A percentile compares a stretch with the other conserved stretches of the same genome.
phyloP scores from a whole-genome alignment of 2,113 vertebrate species.

The Diglossa brunneiventris region DNA sequence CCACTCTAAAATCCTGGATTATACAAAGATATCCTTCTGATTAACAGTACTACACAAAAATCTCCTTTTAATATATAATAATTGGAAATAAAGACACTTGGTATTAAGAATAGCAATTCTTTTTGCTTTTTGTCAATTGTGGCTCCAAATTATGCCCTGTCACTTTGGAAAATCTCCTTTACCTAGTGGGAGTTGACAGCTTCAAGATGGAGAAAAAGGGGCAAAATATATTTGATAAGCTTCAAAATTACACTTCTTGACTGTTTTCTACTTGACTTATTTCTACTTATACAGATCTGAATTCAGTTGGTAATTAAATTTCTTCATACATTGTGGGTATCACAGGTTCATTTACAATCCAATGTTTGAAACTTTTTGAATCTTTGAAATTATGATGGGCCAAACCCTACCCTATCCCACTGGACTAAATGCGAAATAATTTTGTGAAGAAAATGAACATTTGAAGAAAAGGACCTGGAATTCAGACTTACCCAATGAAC shows the following conservation, averaged over 20 bases:
- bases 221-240: background rate
- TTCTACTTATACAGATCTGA: background rate
- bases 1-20: background rate
- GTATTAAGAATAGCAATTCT: background rate
- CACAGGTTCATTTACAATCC: background rate
- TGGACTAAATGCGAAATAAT: background rate
- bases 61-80: background rate
- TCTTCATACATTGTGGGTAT: background rate
- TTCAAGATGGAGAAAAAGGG: background rate
- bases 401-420: background rate
- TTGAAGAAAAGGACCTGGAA: background rate
- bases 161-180: background rate
- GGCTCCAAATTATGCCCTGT: background rate
- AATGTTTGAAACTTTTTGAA: background rate
- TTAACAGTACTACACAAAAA: background rate
- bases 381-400: background rate
- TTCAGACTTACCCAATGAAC: background rate
- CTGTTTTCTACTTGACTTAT: background rate
- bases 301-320: background rate
- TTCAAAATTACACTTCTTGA: background rate
- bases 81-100: background rate
- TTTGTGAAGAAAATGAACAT: background rate
- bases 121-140: background rate
- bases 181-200: background rate
- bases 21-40: background rate